Evolutionary conservation across 1,140 invertebrate species (phyloP).

Genomic region (Diploscapter pachys): DNA sequence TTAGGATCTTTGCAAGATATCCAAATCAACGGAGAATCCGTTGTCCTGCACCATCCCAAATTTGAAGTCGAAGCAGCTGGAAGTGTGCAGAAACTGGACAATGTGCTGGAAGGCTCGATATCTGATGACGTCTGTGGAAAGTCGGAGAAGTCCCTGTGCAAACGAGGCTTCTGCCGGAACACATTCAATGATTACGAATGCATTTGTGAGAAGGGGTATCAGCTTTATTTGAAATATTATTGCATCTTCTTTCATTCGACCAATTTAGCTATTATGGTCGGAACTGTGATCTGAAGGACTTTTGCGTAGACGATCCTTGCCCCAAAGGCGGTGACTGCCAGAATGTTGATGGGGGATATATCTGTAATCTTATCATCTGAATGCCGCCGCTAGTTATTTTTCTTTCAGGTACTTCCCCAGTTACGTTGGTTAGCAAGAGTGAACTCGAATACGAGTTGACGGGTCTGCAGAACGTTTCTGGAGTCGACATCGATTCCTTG

Average conservation of each 20-base stretch:
- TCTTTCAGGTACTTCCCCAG: conserved; percentile 45
- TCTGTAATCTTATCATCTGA: conserved; percentile 68
- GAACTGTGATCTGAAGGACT: conserved; percentile 83
- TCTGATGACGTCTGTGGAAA: conserved; percentile 72
- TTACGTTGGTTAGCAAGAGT: conserved; percentile 48
- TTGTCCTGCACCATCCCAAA: conserved; percentile 58
- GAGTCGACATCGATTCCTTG: conserved; percentile 32
- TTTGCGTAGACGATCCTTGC: conserved; percentile 76
- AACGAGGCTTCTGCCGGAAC: conserved; percentile 45
- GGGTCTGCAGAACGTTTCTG: conserved; percentile 7
- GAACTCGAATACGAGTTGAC: conserved; percentile 27
- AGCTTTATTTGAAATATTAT: too few species aligned
- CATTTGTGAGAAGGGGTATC: conserved; percentile 75
- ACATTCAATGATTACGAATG: conserved; percentile 65
- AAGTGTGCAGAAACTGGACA: conserved; percentile 33
- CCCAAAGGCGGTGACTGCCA: conserved; percentile 75
- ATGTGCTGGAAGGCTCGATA: conserved; percentile 68
- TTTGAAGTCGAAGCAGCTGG: conserved; percentile 22
- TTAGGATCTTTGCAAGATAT: conserved; percentile 93
- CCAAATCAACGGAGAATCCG: conserved; percentile 68
- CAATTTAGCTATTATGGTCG: conserved; percentile 72
- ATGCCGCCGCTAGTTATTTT: neutral
- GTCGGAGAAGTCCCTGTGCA: conserved; percentile 48
- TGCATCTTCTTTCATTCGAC: too few species aligned
- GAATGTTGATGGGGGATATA: conserved; percentile 83